These are phyloP conservation scores for Musca vetustissima DNA, from an alignment of 1,140 invertebrate species.

Conservation along the genomic window DNA sequence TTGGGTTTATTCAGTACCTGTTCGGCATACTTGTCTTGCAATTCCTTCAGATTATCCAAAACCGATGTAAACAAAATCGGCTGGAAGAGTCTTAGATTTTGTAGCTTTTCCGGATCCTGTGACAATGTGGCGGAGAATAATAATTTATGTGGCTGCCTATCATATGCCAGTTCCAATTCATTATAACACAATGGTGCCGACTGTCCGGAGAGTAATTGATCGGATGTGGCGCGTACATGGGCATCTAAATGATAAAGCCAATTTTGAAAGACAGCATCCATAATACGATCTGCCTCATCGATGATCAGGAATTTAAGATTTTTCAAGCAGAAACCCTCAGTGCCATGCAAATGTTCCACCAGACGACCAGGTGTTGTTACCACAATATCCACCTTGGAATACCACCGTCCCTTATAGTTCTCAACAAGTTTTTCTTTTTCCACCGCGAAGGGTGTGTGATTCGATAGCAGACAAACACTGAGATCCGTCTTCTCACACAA, in stretches of 20 bases:
- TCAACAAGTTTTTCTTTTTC: conserved; percentile 77
- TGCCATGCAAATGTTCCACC: conserved; percentile 87
- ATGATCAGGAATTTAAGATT: conserved; percentile 84
- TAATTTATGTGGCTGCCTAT: conserved; percentile 77
- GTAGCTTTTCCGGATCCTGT: conserved; percentile 92
- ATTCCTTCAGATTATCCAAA: conserved; percentile 54
- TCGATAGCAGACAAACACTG: conserved; percentile 73
- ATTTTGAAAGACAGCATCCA: conserved; percentile 87
- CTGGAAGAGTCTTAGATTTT: conserved; percentile 83
- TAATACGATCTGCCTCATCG: conserved; percentile 94
- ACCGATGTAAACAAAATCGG: conserved; percentile 88
- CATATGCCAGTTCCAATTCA: conserved; percentile 35
- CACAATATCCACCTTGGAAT: conserved; percentile 80
- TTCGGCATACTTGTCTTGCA: conserved; percentile 54
- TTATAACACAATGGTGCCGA: conserved; percentile 43
- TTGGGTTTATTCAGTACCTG: conserved; percentile 30
- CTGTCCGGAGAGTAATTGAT: conserved; percentile 42
- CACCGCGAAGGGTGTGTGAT: conserved; percentile 69
- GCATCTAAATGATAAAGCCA: conserved; percentile 77
- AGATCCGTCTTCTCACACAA: conserved; percentile 73
- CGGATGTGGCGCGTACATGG: conserved; percentile 58
- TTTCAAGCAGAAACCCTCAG: conserved; percentile 81
- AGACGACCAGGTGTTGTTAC: conserved; percentile 92
- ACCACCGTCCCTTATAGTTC: conserved; percentile 60
- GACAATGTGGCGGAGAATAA: conserved; percentile 95